Evolutionary conservation across 1,140 invertebrate species (phyloP).

Genomic region (Drosophila ohnishii): DNA sequence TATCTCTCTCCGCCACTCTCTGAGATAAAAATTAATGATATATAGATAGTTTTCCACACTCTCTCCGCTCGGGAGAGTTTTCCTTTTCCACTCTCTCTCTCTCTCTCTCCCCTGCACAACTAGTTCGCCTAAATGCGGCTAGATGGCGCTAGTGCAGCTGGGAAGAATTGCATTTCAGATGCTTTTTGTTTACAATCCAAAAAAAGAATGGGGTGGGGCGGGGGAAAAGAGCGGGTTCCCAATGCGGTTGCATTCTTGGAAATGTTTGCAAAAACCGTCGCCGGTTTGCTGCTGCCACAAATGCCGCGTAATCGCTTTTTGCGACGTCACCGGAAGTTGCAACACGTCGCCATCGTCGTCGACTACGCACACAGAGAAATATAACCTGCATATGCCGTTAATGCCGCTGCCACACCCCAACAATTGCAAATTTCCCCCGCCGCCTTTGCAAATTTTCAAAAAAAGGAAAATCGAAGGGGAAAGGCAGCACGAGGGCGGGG

Average conservation of each 20-base stretch:
- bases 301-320: constrained; percentile 77
- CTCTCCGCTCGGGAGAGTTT: constrained; percentile 20
- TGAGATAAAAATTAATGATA: constrained; percentile 21
- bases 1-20: constrained; percentile 17
- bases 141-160: constrained; percentile 56
- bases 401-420: constrained; percentile 60
- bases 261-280: constrained; percentile 67
- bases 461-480: constrained; percentile 31
- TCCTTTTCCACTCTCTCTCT: constrained; percentile 7
- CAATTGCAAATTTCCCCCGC: constrained; percentile 52
- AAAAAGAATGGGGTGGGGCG: not conserved
- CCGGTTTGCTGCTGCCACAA: constrained; percentile 69
- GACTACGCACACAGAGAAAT: constrained; percentile 32
- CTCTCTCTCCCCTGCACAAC: constrained; percentile 4
- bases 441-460: constrained; percentile 53
- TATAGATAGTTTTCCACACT: constrained; percentile 27
- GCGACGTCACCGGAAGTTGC: constrained; percentile 66
- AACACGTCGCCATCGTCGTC: constrained; percentile 66
- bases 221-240: not conserved
- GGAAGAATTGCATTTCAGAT: constrained; percentile 52
- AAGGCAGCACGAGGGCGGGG: constrained; percentile 1
- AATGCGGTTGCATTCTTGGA: constrained; percentile 69
- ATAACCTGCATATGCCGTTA: constrained; percentile 61
- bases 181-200: constrained; percentile 46
- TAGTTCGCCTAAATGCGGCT: constrained; percentile 54